These are phyloP conservation scores for Cryptomyrus ogoouensis DNA, from an alignment of 2,113 vertebrate species.

Conservation along the genomic window DNA sequence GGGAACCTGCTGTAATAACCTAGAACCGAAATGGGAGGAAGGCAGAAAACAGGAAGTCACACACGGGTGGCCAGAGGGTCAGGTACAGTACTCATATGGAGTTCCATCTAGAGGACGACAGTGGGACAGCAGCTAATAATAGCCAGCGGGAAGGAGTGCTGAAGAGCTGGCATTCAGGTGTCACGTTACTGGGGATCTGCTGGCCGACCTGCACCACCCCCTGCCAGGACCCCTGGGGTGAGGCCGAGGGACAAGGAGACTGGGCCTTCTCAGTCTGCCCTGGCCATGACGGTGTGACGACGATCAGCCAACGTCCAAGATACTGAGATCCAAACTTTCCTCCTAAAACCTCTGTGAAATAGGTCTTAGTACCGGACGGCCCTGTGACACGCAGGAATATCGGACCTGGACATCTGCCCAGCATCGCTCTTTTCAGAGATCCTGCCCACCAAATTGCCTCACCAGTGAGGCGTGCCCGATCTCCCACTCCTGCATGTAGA, in stretches of 20 bases:
- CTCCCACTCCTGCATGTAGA: conserved; percentile 13
- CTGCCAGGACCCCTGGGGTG: background rate
- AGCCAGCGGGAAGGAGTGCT: background rate
- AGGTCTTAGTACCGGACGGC: background rate
- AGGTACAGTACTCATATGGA: background rate
- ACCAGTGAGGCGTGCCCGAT: background rate
- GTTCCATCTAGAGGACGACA: background rate
- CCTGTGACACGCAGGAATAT: background rate
- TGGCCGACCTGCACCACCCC: background rate
- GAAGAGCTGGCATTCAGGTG: background rate
- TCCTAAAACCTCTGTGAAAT: background rate
- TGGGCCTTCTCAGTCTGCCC: background rate
- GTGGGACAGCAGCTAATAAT: background rate
- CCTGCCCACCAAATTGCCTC: background rate
- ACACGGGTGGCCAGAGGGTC: background rate
- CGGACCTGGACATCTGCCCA: background rate
- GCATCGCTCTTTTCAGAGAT: conserved; percentile 16
- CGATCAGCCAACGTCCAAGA: background rate
- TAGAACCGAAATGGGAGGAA: background rate
- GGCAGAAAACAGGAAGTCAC: background rate
- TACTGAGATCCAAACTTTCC: background rate
- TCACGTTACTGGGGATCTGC: background rate
- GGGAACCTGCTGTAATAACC: background rate
- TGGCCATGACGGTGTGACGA: background rate
- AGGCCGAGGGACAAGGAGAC: background rate